Evolutionary conservation across 2,797 vertebrate genomes (phyloP).

Genomic region (Gymnothorax reevesii): DNA sequence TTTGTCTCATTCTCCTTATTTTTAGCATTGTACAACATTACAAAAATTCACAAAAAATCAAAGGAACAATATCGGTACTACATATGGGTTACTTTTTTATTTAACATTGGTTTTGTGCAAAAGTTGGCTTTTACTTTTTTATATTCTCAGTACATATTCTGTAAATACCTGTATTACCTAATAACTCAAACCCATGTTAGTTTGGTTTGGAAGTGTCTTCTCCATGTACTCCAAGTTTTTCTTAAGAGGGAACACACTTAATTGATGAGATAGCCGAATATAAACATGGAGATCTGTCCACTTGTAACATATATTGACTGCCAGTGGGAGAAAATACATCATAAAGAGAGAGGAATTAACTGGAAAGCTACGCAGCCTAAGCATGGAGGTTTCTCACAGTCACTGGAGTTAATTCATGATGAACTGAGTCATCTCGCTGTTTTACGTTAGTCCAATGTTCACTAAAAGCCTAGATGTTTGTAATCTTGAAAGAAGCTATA

Average conservation of each 20-base stretch:
- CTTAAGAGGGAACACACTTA: background rate
- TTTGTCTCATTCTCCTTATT: too few relatives aligned
- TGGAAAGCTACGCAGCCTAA: background rate
- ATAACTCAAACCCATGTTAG: background rate
- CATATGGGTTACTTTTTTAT: too few relatives aligned
- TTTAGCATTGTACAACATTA: too few relatives aligned
- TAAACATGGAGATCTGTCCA: background rate
- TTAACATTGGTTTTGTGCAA: too few relatives aligned
- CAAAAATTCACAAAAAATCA: too few relatives aligned
- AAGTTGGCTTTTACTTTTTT: too few relatives aligned
- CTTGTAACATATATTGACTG: background rate
- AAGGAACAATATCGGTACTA: too few relatives aligned
- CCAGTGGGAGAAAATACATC: background rate
- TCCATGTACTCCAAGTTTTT: background rate
- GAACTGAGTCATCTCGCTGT: background rate
- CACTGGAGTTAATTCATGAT: background rate
- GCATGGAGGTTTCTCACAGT: background rate
- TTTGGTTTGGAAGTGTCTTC: background rate
- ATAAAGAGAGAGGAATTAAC: background rate
- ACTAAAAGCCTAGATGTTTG: background rate
- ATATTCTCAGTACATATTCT: too few relatives aligned
- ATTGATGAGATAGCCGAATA: background rate
- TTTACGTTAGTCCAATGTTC: background rate
- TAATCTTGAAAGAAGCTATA: background rate
- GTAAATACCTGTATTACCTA: background rate